Percentiles rank a stretch among this genome's conserved stretches.
phyloP scores from a whole-genome alignment of 2,113 vertebrate species.

The Rhinopithecus roxellana region DNA sequence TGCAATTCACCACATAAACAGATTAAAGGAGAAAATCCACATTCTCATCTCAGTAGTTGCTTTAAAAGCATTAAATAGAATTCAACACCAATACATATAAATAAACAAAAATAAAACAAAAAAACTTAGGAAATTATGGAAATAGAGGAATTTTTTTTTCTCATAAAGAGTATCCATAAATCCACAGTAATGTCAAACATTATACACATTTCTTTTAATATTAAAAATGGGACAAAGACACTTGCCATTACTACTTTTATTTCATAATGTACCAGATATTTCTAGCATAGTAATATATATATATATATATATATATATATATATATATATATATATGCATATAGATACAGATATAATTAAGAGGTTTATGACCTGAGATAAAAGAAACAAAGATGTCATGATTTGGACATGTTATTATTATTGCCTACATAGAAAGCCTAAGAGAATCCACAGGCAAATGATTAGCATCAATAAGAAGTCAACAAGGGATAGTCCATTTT shows the following conservation, averaged over 20 bases:
- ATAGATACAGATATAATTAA: neutral
- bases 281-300: neutral
- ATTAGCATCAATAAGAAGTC: slow-evolving; percentile 38
- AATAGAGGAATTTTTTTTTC: neutral
- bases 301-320: neutral
- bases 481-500: neutral
- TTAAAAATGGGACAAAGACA: neutral
- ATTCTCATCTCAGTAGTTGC: neutral
- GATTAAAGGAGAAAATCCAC: slow-evolving; percentile 20
- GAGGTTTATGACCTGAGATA: neutral
- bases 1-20: neutral
- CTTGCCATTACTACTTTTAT: neutral
- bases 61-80: neutral
- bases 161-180: neutral
- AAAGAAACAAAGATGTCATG: neutral
- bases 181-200: neutral
- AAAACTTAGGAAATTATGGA: neutral
- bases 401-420: neutral
- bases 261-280: neutral
- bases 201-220: neutral
- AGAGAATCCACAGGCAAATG: slow-evolving; percentile 26
- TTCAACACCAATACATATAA: neutral
- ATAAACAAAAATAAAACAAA: neutral
- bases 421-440: neutral
- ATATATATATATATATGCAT: neutral